Evolutionary conservation across 2,113 vertebrate species (phyloP).

Genomic region (Leptobrachium ailaonicum): DNA sequence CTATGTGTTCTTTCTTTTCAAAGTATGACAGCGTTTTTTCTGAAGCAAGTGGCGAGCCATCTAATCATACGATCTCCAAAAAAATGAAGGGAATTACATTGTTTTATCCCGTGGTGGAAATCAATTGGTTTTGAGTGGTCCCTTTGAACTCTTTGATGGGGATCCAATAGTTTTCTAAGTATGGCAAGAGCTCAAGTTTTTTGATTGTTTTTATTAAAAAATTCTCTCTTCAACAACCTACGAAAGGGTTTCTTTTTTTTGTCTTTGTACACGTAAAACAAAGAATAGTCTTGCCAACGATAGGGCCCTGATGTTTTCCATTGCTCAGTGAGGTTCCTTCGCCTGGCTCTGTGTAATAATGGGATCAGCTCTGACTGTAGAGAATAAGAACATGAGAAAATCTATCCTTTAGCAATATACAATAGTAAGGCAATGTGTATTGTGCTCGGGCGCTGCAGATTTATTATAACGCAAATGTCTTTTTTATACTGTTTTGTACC

Average conservation of each 20-base stretch:
- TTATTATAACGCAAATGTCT: too few species aligned
- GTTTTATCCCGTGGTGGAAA: constrained; percentile 41
- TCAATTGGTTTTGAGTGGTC: constrained; percentile 42
- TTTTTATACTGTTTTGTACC: too few species aligned
- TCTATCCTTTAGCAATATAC: not conserved
- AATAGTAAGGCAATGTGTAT: not conserved
- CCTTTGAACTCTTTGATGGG: constrained; percentile 43
- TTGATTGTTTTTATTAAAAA: not conserved
- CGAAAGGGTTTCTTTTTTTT: constrained; percentile 24
- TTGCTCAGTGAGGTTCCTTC: constrained; percentile 26
- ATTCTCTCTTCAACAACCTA: constrained; percentile 30
- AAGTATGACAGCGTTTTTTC: constrained; percentile 11
- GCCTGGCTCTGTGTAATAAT: constrained; percentile 21
- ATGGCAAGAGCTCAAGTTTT: constrained; percentile 17
- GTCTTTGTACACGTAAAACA: constrained; percentile 23
- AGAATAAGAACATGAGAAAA: constrained; percentile 10
- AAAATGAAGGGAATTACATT: constrained; percentile 27
- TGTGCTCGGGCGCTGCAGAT: too few species aligned
- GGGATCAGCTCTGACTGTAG: constrained; percentile 14
- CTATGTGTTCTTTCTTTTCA: constrained; percentile 8
- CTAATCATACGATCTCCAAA: constrained; percentile 33
- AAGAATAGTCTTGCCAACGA: constrained; percentile 5
- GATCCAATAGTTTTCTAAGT: not conserved
- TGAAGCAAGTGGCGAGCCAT: constrained; percentile 13
- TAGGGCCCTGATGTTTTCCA: constrained; percentile 36